phyloP scores from a whole-genome alignment of 2,797 vertebrate species.

The Xiphorhynchus erythropygius region DNA sequence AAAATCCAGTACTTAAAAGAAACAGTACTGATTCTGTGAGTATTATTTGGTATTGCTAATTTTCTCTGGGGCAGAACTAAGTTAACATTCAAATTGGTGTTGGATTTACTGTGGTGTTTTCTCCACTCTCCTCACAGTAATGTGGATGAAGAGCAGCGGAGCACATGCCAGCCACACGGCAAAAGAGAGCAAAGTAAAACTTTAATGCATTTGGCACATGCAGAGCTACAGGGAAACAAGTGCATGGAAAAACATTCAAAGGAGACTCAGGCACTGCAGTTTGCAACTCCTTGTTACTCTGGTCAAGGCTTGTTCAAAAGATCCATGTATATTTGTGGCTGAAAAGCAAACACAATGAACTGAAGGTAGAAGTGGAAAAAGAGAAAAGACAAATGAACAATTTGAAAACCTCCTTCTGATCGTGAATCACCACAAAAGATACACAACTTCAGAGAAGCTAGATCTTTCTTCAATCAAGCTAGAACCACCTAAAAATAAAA shows the following conservation, averaged over 20 bases:
- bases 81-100: neutral
- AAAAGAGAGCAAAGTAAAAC: neutral
- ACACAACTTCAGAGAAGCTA: neutral
- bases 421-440: neutral
- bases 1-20: neutral
- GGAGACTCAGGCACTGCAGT: neutral
- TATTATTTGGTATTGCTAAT: neutral
- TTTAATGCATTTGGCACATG: neutral
- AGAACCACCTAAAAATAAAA: constrained; percentile 11
- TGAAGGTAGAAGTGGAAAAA: neutral
- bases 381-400: neutral
- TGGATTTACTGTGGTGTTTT: neutral
- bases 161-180: neutral
- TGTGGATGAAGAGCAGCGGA: neutral
- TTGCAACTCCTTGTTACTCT: neutral
- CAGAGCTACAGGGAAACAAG: neutral
- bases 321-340: neutral
- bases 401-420: neutral
- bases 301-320: neutral
- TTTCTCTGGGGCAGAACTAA: neutral
- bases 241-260: neutral
- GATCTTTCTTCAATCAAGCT: neutral
- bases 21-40: neutral
- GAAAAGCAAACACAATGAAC: neutral
- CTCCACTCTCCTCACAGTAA: neutral